Conservation (phyloP, 2,888 invertebrate genomes). For the Metopia argyrocephala region DNA sequence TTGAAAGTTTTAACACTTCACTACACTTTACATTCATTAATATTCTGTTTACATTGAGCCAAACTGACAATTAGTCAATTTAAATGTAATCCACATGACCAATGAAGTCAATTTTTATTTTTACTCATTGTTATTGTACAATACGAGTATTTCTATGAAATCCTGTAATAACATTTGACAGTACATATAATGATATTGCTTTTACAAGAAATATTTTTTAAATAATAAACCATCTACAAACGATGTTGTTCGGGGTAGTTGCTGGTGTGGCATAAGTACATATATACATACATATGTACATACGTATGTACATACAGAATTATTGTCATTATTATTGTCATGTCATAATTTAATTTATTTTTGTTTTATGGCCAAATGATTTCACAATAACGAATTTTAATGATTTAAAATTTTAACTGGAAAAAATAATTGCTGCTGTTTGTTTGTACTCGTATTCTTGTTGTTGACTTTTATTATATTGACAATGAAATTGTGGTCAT, state of each 20-base stretch:
- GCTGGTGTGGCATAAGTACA: background rate
- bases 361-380: slow-evolving; percentile 47
- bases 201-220: background rate
- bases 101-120: slow-evolving; percentile 39
- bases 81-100: slow-evolving; percentile 64
- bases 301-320: background rate
- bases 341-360: slow-evolving; percentile 54
- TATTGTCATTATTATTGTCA: slow-evolving; percentile 45
- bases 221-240: background rate
- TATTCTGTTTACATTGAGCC: slow-evolving; percentile 60
- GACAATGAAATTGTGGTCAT: slow-evolving; percentile 51
- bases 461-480: slow-evolving; percentile 18
- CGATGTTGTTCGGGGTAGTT: background rate
- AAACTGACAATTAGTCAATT: slow-evolving; percentile 65
- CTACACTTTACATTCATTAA: slow-evolving; percentile 30
- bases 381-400: slow-evolving; percentile 52
- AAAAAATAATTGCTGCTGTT: slow-evolving; percentile 20
- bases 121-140: slow-evolving; percentile 2
- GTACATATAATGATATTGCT: slow-evolving; percentile 5
- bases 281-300: background rate
- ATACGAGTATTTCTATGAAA: slow-evolving; percentile 36
- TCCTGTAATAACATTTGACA: slow-evolving; percentile 38
- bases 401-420: slow-evolving; percentile 54
- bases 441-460: background rate
- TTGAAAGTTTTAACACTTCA: slow-evolving; percentile 29